Percentiles rank a stretch among this genome's conserved stretches.
Evolutionary conservation across 2,113 vertebrate species (phyloP).

Genomic region (Nematolebias whitei): DNA sequence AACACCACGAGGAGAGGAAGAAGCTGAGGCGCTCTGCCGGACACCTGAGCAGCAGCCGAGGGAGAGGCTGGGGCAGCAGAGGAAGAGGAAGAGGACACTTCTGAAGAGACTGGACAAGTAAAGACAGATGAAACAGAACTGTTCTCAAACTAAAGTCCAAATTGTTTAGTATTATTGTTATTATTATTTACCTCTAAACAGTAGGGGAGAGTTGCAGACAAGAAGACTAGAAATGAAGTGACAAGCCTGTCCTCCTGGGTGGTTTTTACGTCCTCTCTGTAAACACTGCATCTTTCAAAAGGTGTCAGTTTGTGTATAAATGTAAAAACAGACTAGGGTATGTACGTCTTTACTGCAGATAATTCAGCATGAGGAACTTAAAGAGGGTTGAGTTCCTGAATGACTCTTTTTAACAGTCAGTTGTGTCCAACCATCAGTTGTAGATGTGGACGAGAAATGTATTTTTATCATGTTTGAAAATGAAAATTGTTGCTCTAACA

Average conservation of each 20-base stretch:
- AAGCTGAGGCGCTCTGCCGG: constrained; percentile 87
- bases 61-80: constrained; percentile 51
- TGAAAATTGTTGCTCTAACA: constrained; percentile 25
- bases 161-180: background rate
- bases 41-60: constrained; percentile 80
- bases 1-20: constrained; percentile 89
- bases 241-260: constrained; percentile 23
- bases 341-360: constrained; percentile 1
- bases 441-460: constrained; percentile 1
- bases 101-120: constrained; percentile 50
- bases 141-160: background rate
- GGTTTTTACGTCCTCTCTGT: constrained; percentile 27
- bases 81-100: constrained; percentile 56
- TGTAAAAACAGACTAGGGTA: constrained; percentile 20
- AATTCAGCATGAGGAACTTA: background rate
- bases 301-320: constrained; percentile 14
- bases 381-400: background rate
- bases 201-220: constrained; percentile 6
- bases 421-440: too few relatives aligned
- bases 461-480: constrained; percentile 35
- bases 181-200: background rate
- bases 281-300: constrained; percentile 25
- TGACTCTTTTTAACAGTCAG: too few relatives aligned
- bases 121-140: background rate
- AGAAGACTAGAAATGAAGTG: constrained; percentile 2